These are phyloP conservation scores for Bolinopsis microptera DNA, from an alignment of 37 sponge, comb jelly and placozoan genomes.

Conservation along the genomic window DNA sequence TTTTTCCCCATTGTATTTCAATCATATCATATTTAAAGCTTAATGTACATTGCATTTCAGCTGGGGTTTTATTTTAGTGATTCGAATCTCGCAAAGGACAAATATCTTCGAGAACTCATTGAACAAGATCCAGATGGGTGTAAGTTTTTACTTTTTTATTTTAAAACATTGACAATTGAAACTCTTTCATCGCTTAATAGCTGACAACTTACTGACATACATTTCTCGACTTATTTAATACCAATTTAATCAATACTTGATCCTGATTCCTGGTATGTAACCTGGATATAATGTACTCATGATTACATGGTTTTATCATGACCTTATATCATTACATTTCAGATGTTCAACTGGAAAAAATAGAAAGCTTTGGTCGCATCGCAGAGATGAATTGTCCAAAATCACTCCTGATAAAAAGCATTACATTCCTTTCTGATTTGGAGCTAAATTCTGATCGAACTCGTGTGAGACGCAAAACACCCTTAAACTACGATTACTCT, in stretches of 20 bases:
- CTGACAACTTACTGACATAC: too few relatives aligned
- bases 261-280: too few relatives aligned
- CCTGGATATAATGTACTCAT: neutral
- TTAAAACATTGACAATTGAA: too few relatives aligned
- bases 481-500: conserved; percentile 8
- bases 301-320: neutral
- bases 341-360: conserved; percentile 14
- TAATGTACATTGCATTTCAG: too few relatives aligned
- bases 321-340: neutral
- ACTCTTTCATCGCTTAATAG: too few relatives aligned
- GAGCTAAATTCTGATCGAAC: neutral
- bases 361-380: conserved; percentile 16
- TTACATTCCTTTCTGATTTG: conserved; percentile 15
- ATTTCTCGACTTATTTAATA: too few relatives aligned
- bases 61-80: conserved; percentile 54
- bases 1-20: too few relatives aligned
- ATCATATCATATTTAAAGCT: too few relatives aligned
- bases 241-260: too few relatives aligned
- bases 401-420: conserved; percentile 13
- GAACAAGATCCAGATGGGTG: neutral
- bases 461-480: conserved; percentile 2
- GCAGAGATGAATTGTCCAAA: neutral
- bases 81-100: conserved; percentile 41
- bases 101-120: neutral
- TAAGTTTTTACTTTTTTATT: neutral